phyloP scores from a whole-genome alignment of 2,113 vertebrate species.

The Pygathrix nemaeus region DNA sequence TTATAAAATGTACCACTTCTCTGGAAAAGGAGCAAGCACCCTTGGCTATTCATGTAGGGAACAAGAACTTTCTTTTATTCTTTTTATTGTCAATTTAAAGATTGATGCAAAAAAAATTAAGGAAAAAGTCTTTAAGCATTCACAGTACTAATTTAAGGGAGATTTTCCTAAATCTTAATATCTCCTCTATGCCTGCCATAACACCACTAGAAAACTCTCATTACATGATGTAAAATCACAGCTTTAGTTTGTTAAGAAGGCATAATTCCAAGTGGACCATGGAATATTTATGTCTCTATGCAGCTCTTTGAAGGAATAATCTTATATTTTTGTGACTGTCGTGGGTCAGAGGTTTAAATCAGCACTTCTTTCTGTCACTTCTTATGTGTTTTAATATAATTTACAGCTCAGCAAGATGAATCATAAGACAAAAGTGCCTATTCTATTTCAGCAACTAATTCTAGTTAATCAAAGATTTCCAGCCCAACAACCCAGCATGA shows the following conservation, averaged over 20 bases:
- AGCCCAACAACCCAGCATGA: constrained; percentile 87
- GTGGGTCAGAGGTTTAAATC: constrained; percentile 87
- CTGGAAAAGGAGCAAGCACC: not conserved
- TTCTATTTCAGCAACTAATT: constrained; percentile 88
- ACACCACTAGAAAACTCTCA: constrained; percentile 45
- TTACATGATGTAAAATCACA: constrained; percentile 77
- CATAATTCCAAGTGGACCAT: constrained; percentile 80
- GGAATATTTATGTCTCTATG: constrained; percentile 85
- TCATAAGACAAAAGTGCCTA: constrained; percentile 88
- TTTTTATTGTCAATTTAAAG: not conserved
- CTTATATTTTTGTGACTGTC: constrained; percentile 84
- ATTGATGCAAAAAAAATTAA: not conserved
- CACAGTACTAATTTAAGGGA: constrained; percentile 45
- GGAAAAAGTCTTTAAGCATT: constrained; percentile 53
- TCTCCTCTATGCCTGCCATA: constrained; percentile 51
- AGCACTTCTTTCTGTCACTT: constrained; percentile 86
- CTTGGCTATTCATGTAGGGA: not conserved
- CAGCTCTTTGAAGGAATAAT: constrained; percentile 86
- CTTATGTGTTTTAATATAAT: constrained; percentile 87
- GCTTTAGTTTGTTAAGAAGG: constrained; percentile 82
- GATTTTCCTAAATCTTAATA: constrained; percentile 55
- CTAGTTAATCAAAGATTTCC: constrained; percentile 88
- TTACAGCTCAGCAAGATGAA: constrained; percentile 86
- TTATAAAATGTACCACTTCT: not conserved
- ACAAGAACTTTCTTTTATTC: constrained; percentile 38